Evolutionary conservation across 2,113 vertebrate genomes (phyloP).

Genomic region (Taurulus bubalis): DNA sequence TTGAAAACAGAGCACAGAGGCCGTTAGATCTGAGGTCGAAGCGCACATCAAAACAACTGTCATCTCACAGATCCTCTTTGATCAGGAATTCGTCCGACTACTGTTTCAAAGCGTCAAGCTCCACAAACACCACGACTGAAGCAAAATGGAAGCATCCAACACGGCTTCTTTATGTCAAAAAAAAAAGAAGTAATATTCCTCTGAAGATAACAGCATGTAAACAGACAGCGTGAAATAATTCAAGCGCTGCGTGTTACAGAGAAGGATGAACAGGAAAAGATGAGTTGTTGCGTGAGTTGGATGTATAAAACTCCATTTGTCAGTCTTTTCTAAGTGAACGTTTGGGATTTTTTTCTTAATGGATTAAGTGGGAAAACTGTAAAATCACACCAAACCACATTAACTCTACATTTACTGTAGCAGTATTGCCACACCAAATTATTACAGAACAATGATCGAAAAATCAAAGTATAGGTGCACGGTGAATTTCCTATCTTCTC

Average conservation of each 20-base stretch:
- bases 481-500: not conserved
- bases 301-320: not conserved
- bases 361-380: not conserved
- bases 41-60: constrained; percentile 67
- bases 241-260: not conserved
- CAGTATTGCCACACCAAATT: not conserved
- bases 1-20: constrained; percentile 50
- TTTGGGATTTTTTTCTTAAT: not conserved
- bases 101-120: constrained; percentile 29
- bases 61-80: constrained; percentile 58
- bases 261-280: not conserved
- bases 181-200: not conserved
- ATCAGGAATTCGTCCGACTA: constrained; percentile 51
- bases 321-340: not conserved
- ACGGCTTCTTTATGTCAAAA: not conserved
- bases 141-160: constrained; percentile 4
- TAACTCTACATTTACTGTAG: not conserved
- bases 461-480: not conserved
- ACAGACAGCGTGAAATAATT: not conserved
- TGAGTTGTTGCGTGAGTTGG: not conserved
- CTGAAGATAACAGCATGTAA: constrained; percentile 7
- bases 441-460: not conserved
- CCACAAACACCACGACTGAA: not conserved
- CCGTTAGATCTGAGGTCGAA: constrained; percentile 54
- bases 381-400: constrained; percentile 2